A percentile compares a stretch with the other conserved stretches of the same genome.
phyloP scores from a whole-genome alignment of 1,140 invertebrate genomes.

The Philopotamus ludificatus region DNA sequence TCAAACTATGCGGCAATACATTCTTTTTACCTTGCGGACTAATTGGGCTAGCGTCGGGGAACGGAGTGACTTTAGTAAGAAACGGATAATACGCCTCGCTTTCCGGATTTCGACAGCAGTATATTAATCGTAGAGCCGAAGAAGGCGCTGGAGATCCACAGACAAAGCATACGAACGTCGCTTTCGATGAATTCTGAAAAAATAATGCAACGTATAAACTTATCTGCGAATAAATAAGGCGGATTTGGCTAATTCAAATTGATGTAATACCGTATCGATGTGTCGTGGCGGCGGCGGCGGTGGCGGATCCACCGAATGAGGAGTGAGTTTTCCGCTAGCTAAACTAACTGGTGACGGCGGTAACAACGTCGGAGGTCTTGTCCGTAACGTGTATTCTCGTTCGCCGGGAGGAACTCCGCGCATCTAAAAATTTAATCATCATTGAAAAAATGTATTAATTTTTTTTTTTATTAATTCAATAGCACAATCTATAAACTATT shows the following conservation, averaged over 20 bases:
- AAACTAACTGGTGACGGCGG: conserved; percentile 51
- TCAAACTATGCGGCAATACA: no score
- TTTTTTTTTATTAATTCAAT: no score
- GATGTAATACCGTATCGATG: neutral
- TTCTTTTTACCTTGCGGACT: conserved; percentile 64
- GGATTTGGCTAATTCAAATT: neutral
- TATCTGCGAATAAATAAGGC: no score
- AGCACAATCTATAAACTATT: no score
- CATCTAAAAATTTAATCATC: conserved; percentile 52
- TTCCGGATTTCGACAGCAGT: conserved; percentile 80
- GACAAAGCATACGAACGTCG: conserved; percentile 85
- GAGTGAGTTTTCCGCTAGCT: conserved; percentile 38
- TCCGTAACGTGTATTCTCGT: conserved; percentile 75
- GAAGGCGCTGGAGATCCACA: conserved; percentile 78
- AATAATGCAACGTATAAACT: no score
- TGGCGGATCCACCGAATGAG: conserved; percentile 10
- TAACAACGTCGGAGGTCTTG: conserved; percentile 58
- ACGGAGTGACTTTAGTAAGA: conserved; percentile 74
- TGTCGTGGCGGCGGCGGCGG: conserved; percentile 44
- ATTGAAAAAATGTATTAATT: neutral
- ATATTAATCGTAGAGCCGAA: conserved; percentile 74
- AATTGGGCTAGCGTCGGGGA: conserved; percentile 79
- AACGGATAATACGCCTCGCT: conserved; percentile 86
- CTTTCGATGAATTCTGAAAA: no score
- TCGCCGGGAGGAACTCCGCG: conserved; percentile 72